Base-by-base conservation (phyloP, 2,113 vertebrate species). In the Pogona vitticeps region DNA sequence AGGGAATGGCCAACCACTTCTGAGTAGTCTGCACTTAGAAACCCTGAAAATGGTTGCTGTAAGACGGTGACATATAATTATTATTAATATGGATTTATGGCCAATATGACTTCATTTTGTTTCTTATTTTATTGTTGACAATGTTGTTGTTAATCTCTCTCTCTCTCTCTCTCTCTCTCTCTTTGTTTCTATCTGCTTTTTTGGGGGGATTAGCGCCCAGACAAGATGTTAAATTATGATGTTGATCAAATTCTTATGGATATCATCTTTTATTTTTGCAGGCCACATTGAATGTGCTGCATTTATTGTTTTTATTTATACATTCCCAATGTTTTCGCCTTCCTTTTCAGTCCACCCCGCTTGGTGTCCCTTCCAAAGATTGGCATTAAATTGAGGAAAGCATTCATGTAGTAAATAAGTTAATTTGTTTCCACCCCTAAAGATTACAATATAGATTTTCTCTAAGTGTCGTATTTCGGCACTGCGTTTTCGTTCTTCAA, bases 321-420 rank as follows among this genome's bases (percentile, higher is more conserved):
- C 88, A 92, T 92, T 97, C 96, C 95, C 95, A 94, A 93, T 96
- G 90, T 94, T 95, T 96, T 94, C 91, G 94, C 88, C 92, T 95
- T 95, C 93, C 94, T 96, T 93, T 97, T 96, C 95, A 94, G 96
- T 96, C 96, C 92, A 94, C 95, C 96, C 95, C 95, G 95, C 96
- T 96, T 95, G 95, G 96, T 93, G 96, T 96, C 97, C 95, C 94
- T 85, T 96, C 93, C 95, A 94, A 97, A 97, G 97, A 97, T 94
- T 97, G 96, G 96, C 94, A 88, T 97, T 96, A 98, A 98, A 98
- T 98, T 98, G 97, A 96, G 96, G 96, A 97, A 97, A 97, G 93
- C 97, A 94, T 96, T 97, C 97, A 97, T 97, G 97, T 97, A 97
- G 96, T 97, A 98, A 98, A 97, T 97, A 96, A 97, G 97, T 95